Base-by-base conservation (phyloP, 2,888 invertebrate species). In the Cartodere bifasciata region DNA sequence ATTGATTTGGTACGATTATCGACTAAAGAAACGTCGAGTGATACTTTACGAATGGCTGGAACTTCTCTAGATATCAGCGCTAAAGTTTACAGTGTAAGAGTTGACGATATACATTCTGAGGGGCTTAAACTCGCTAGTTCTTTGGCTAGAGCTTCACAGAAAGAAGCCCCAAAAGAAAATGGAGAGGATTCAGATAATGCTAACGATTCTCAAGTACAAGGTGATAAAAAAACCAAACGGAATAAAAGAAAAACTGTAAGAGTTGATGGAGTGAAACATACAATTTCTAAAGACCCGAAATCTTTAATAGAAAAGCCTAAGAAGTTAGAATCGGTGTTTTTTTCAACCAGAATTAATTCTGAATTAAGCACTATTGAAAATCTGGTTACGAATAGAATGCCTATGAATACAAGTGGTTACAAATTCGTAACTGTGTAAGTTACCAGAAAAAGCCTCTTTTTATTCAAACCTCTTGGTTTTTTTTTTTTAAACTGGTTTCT, bases 51-150 rank as follows among this genome's bases (percentile, higher is more conserved):
- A 69, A 75, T 85, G 7, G 88, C 85, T 2, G 82, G 86, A 27
- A 80, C 81, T 1, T 80, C 90, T 1, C 62, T 92, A 28, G 91
- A 91, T 55, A 88, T 88, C 0, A 84, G 88, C 5, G 75, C 86
- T 1, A 83, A 85, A 53, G 87, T 91, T 29, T 91, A 91, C 57
- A 79, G 85, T 0, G 73, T 79, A 36, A 68, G 90, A 36, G 91
- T 92, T 0, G 91, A 92, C 57, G 78, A 78, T 20, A 72, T 90
- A 6, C 80, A 90, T 54, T 67, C 74, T 23, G 83, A 86, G 50
- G 78, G 82, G 2, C 62, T 85, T 39, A 81, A 84, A 50, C 77
- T 90, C 62, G 75, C 76, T 1, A 73, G 75, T 1, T 80, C 75
- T 2, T 58, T 79, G 29, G 70, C 50, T 2, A 41, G 50, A 34